A percentile compares a stretch with the other conserved stretches of the same genome.
These are phyloP conservation scores for Drosophila yooni DNA, from an alignment of 2,888 invertebrate species.

Conservation along the genomic window DNA sequence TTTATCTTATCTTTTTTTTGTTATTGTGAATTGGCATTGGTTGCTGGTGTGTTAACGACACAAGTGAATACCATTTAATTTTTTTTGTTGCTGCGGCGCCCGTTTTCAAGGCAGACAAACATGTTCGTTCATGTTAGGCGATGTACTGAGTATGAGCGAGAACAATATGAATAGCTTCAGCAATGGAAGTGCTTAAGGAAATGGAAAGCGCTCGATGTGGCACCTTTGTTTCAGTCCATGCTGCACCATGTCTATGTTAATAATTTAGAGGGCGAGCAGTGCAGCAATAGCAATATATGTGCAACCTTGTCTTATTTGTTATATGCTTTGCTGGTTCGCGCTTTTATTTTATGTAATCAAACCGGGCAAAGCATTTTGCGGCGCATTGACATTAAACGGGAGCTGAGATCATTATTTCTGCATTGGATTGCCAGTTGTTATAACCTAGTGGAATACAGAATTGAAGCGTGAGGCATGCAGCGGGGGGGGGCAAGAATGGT, in stretches of 20 bases:
- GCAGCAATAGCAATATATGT: background rate
- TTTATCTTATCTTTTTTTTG: conserved; percentile 33
- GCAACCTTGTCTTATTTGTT: background rate
- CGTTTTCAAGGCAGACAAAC: background rate
- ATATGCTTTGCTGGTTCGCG: background rate
- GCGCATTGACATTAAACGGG: background rate
- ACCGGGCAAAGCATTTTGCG: background rate
- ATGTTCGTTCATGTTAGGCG: background rate
- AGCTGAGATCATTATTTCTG: background rate
- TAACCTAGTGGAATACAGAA: background rate
- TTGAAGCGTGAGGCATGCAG: background rate
- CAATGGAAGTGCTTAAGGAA: background rate
- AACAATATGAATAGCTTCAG: background rate
- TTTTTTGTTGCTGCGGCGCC: conserved; percentile 35
- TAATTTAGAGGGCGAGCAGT: background rate
- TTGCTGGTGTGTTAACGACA: conserved; percentile 2
- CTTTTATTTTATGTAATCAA: background rate
- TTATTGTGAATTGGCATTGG: conserved; percentile 33
- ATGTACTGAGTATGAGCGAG: background rate
- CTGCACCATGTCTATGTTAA: background rate
- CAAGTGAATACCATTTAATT: conserved; percentile 3
- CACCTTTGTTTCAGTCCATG: background rate
- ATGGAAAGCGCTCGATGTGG: too few relatives aligned
- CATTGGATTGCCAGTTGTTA: background rate
- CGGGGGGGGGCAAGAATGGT: background rate